A percentile compares a stretch with the other conserved stretches of the same genome.
These are phyloP conservation scores for Drosophila tropicalis DNA, from an alignment of 1,140 invertebrate species.

Conservation along the genomic window DNA sequence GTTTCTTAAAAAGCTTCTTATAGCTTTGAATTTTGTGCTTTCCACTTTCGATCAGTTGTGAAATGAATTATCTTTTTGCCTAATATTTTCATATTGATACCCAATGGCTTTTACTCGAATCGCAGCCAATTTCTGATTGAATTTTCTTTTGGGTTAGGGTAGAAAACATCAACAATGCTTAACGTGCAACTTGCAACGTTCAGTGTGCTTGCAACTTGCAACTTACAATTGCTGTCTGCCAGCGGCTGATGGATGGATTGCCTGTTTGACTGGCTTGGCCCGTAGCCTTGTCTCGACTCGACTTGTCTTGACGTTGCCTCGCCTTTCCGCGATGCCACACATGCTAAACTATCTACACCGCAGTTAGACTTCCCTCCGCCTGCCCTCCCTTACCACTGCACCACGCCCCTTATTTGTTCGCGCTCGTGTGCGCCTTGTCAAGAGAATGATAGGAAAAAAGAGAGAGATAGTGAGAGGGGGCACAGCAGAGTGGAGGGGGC, in stretches of 20 bases:
- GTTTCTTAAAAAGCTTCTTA: too few relatives aligned
- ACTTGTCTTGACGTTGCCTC: constrained; percentile 30
- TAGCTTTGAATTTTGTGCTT: too few relatives aligned
- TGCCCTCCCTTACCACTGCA: neutral
- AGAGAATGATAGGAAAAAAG: constrained; percentile 18
- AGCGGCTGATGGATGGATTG: constrained; percentile 78
- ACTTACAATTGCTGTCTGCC: constrained; percentile 76
- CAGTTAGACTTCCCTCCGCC: constrained; percentile 16
- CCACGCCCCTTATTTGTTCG: constrained; percentile 76
- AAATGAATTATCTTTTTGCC: too few relatives aligned
- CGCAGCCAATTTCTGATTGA: neutral
- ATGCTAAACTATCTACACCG: constrained; percentile 70
- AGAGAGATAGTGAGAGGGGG: neutral
- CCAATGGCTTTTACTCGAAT: too few relatives aligned
- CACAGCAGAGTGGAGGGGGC: neutral
- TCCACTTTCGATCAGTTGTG: too few relatives aligned
- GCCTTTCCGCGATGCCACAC: constrained; percentile 66
- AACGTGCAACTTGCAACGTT: constrained; percentile 45
- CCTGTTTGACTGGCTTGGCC: constrained; percentile 68
- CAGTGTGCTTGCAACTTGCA: constrained; percentile 61
- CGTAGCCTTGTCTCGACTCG: constrained; percentile 32
- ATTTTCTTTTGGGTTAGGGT: constrained; percentile 33
- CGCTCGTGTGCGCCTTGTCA: constrained; percentile 68
- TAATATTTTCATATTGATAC: too few relatives aligned
- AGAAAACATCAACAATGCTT: constrained; percentile 36